Base-by-base conservation (phyloP, 2,888 invertebrate species). In the Oconnorella tubifera region DNA sequence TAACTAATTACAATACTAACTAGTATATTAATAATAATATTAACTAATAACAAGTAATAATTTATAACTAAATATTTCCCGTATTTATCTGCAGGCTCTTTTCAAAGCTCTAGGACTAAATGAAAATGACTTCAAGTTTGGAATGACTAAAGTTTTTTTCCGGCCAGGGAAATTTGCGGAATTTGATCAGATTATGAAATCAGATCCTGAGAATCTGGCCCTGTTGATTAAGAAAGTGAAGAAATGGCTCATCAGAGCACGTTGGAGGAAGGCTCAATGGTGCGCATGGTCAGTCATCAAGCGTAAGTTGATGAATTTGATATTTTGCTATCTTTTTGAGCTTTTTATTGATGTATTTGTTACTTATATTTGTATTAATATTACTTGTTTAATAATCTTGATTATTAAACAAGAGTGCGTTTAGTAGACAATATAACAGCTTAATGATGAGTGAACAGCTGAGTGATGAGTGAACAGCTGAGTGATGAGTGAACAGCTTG, bases 151-250 rank as follows among this genome's bases (percentile, higher is more conserved):
- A 78, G 95, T 99, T 23, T 99, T 99, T 85, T 99, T 99, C 86
- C 87, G 96, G 0, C 96, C 98, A 0, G 98, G 98, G 62, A 99
- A 98, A 83, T 98, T 97, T 84, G 90, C 95, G 0, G 97, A 99
- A 84, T 85, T 97, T 83, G 97, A 97, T 83, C 89, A 91, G 75
- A 91, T 97, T 75, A 92, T 99, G 93, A 89, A 89, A 78, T 93
- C 94, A 0, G 98, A 98, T 83, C 93, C 96, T 0, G 95, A 94
- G 73, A 92, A 90, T 83, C 84, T 99, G 73, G 87, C 88, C 71
- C 85, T 87, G 32, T 88, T 98, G 75, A 90, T 98, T 31, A 88
- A 88, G 57, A 89, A 89, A 74, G 96, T 98, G 19, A 88, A 91
- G 76, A 90, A 89, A 70, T 99, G 96, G 95, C 86, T 98, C 19